Evolutionary conservation across 2,113 vertebrate genomes (phyloP), one percentile per base, ranked within the genome.

Genomic region (Noctilio leporinus): DNA sequence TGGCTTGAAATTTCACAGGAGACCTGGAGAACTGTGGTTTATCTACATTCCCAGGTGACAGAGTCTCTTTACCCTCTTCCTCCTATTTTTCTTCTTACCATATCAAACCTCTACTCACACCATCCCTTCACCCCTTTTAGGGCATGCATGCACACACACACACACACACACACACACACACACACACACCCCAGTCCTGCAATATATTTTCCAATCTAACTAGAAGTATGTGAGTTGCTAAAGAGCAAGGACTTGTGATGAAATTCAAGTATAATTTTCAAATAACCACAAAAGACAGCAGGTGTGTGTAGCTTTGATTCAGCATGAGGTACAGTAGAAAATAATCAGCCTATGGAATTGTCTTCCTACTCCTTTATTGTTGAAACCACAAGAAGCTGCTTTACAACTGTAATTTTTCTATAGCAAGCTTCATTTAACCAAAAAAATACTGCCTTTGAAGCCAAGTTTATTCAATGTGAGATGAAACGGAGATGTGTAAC

Each of bases 341-440:
- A 83, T 65, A 75, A 83, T 82, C 4, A 67, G 11, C 10, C 10
- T 20, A 65, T 76, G 55, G 28, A 77, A 57, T 89, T 95, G 57
- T 73, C 22, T 40, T 45, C 40, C 6, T 20, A 17, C 19, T 83
- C 4, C 67, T 95, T 89, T 85, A 47, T 62, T 73, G 24, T 83
- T 89, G 17, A 96, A 85, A 47, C 20, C 30, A 19, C 33, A 84
- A 83, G 69, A 14, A 55, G 11, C 35, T 86, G 24, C 5, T 80
- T 89, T 62, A 24, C 6, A 5, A 83, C n/a, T 93, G 20, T 24
- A 57, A 49, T 30, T 95, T 80, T 93, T 24, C 40, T 89, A 19
- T 75, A 91, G 28, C 15, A 45, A 73, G 33, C n/a, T 69, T 47
- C 62, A 80, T 59, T 76, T 91, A 89, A 81, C 49, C 35, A 69